phyloP scores from a whole-genome alignment of 2,113 vertebrate genomes.

The Orcinus orca region DNA sequence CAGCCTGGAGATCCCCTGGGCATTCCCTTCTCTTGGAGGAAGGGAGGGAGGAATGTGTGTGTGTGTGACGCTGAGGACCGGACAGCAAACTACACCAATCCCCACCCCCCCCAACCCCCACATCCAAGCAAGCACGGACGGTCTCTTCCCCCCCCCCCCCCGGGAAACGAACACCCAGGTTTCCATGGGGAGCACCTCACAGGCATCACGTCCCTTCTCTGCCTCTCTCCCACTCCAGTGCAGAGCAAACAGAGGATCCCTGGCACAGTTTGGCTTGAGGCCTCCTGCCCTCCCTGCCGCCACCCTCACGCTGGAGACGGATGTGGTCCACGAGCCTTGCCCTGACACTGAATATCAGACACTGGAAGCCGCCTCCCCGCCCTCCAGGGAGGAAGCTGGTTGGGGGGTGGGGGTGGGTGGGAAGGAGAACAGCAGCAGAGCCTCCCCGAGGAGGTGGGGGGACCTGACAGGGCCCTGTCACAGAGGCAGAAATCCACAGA shows the following conservation, averaged over 20 bases:
- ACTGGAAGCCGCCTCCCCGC: background rate
- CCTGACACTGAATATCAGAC: background rate
- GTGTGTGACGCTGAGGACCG: too few species aligned
- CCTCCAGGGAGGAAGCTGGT: background rate
- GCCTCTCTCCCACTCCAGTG: background rate
- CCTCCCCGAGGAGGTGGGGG: background rate
- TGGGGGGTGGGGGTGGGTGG: too few species aligned
- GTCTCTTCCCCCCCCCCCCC: too few species aligned
- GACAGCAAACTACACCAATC: background rate
- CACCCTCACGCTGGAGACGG: background rate
- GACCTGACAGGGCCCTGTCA: background rate
- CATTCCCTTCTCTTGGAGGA: background rate
- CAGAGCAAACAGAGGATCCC: background rate
- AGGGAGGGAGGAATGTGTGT: background rate
- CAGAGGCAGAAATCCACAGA: background rate
- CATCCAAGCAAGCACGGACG: background rate
- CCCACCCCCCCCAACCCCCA: too few species aligned
- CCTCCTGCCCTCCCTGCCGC: background rate
- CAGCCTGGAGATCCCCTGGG: background rate
- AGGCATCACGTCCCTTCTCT: accelerated
- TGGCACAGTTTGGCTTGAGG: background rate
- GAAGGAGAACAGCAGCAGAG: background rate
- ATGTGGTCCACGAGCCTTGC: background rate
- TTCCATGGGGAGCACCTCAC: background rate
- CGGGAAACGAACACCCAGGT: background rate